phyloP scores from a whole-genome alignment of 2,888 invertebrate genomes.

The Cephus spinipes region DNA sequence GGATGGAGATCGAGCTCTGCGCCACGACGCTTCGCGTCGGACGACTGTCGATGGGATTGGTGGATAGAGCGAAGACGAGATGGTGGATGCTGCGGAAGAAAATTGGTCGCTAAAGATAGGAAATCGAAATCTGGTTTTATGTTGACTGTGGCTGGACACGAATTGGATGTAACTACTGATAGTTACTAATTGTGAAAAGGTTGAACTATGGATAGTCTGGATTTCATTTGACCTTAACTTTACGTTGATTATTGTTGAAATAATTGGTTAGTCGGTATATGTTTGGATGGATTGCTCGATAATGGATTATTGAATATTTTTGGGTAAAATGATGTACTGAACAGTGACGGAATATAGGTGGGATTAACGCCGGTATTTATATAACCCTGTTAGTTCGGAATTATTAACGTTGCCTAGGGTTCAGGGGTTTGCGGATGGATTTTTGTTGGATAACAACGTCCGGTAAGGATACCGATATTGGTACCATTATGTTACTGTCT shows the following conservation, averaged over 20 bases:
- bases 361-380: neutral
- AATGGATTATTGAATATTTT: neutral
- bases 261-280: neutral
- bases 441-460: neutral
- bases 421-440: neutral
- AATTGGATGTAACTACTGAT: neutral
- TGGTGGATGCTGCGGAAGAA: neutral
- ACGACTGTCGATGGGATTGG: neutral
- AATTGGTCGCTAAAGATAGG: neutral
- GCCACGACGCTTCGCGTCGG: neutral
- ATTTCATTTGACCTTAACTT: neutral
- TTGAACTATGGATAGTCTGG: neutral
- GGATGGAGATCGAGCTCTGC: conserved; percentile 15
- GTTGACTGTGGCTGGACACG: neutral
- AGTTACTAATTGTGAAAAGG: neutral
- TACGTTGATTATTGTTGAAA: neutral
- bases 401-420: neutral
- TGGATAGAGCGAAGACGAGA: neutral
- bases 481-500: neutral
- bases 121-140: neutral
- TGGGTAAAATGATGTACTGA: conserved; percentile 1
- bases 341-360: neutral
- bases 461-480: neutral
- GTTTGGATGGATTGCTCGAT: neutral
- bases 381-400: neutral